Base-by-base conservation (phyloP, 1,140 invertebrate species). In the Bathynomus jamesi region DNA sequence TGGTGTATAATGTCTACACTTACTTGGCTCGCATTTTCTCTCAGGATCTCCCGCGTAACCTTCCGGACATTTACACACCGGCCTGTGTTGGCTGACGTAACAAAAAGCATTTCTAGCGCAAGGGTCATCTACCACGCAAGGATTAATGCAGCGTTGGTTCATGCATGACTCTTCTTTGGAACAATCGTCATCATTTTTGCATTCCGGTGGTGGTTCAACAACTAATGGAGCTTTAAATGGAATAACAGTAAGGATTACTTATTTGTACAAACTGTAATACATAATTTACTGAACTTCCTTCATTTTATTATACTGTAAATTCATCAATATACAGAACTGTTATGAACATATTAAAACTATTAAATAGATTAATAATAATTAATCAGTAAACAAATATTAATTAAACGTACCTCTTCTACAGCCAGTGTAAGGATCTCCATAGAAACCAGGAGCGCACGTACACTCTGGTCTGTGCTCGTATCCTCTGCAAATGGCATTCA, bases 81-180 rank as follows among this genome's bases (percentile, higher is more conserved):
- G 90, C 79, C 91, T 83, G 78, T 96, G 94, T 40, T 89, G 83
- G 81, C 89, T 88, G 0, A 91, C 89, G 65, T 88, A 84, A 80
- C 94, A 96, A 67, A 88, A 87, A 2, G 93, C 90, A 78, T 94
- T 93, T 29, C 85, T 82, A 3, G 91, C 92, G 79, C 93, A 95
- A 28, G 76, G 71, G 46, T 70, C 75, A 81, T 62, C 87, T 86
- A 78, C 84, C 21, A 81, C 79, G 79, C 93, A 95, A 1, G 92
- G 92, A 80, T 90, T 89, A 11, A 91, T 81, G 77, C 93, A 95
- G 72, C 89, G 90, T 72, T 87, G 85, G 71, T 89, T 89, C 21
- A 89, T 83, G 76, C 93, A 94, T n/a, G 87, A 87, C 79, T 92
- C 91, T 78, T 94, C 91, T 78, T 90, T 91, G 0, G 92, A 90